phyloP scores from a whole-genome alignment of 2,888 invertebrate genomes.

The Sympetrum striolatum region DNA sequence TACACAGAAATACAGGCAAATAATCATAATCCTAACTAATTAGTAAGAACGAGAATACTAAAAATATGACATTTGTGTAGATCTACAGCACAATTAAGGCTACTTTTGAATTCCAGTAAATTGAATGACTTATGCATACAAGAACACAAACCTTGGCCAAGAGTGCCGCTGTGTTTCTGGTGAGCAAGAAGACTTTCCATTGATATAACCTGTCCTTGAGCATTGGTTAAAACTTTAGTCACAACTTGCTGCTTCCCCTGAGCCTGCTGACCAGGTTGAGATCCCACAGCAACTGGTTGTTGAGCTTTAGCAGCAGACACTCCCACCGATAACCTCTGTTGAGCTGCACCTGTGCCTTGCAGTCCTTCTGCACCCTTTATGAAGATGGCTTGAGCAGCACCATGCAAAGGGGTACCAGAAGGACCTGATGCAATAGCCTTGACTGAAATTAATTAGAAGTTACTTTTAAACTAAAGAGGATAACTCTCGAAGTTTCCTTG shows the following conservation, averaged over 20 bases:
- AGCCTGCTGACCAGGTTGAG: conserved; percentile 24
- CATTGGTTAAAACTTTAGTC: conserved; percentile 76
- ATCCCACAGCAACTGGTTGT: conserved; percentile 26
- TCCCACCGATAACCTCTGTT: conserved; percentile 38
- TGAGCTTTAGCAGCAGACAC: conserved; percentile 26
- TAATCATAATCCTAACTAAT: no score
- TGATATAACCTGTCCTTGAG: conserved; percentile 67
- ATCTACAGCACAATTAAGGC: no score
- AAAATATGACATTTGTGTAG: no score
- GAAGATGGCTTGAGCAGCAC: conserved; percentile 43
- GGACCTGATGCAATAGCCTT: conserved; percentile 31
- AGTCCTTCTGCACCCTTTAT: conserved; percentile 43
- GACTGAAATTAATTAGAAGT: background rate
- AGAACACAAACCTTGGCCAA: conserved; percentile 29
- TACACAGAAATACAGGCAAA: no score
- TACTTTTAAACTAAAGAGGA: no score
- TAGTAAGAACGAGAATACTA: no score
- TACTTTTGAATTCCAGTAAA: no score
- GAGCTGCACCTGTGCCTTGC: background rate
- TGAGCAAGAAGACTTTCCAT: conserved; percentile 68
- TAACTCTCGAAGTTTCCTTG: no score
- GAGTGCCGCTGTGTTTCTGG: conserved; percentile 56
- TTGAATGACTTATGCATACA: background rate
- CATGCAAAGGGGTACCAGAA: conserved; percentile 33
- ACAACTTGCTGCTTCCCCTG: conserved; percentile 63